A percentile compares a stretch with the other conserved stretches of the same genome.
Conservation (phyloP, 2,888 invertebrate genomes). For the Acleris sparsana region DNA sequence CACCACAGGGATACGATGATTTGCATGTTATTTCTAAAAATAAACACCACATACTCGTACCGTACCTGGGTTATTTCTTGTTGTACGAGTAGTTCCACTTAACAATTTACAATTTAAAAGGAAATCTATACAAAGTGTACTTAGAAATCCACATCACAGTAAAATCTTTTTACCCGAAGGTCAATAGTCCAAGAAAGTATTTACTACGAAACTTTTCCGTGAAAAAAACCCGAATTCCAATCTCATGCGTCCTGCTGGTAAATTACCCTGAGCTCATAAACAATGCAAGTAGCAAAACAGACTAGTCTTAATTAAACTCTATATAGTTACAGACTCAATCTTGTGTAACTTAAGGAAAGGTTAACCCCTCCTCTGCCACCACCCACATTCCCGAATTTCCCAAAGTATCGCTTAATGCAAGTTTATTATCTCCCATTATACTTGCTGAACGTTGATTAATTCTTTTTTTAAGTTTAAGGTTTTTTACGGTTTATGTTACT, state of each 20-base stretch:
- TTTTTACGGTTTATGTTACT: neutral
- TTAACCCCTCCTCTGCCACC: conserved; percentile 53
- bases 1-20: no score
- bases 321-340: conserved; percentile 79
- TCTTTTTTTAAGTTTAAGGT: conserved; percentile 49
- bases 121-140: no score
- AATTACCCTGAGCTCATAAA: conserved; percentile 1
- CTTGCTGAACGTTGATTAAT: conserved; percentile 72
- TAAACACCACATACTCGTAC: no score
- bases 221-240: conserved; percentile 1
- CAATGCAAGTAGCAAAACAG: neutral
- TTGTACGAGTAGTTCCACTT: no score
- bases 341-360: conserved; percentile 79
- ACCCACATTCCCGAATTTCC: conserved; percentile 72
- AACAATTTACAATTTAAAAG: no score
- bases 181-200: no score
- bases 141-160: no score
- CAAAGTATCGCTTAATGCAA: conserved; percentile 80
- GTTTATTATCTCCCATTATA: conserved; percentile 73
- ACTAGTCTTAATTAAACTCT: conserved; percentile 78
- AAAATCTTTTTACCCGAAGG: no score
- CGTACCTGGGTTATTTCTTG: no score
- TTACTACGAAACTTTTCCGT: neutral
- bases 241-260: neutral
- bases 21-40: no score